phyloP scores from a whole-genome alignment of 2,113 vertebrate genomes.

The Tragulus kanchil region DNA sequence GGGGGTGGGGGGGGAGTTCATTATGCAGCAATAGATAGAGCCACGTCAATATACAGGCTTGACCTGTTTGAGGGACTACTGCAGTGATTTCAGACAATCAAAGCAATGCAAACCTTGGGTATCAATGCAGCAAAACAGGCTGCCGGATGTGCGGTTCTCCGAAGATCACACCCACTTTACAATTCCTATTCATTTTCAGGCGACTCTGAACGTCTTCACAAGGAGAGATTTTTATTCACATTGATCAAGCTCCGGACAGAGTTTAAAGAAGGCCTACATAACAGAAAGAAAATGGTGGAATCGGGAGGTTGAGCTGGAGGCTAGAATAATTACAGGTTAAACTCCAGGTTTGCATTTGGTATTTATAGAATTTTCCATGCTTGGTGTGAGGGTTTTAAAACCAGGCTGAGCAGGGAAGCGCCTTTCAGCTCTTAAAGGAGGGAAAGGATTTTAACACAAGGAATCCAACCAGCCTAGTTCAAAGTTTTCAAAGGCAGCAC shows the following conservation, averaged over 20 bases:
- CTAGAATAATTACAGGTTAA: slow-evolving; percentile 81
- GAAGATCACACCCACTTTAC: slow-evolving; percentile 23
- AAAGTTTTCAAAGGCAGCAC: slow-evolving; percentile 65
- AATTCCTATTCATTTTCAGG: slow-evolving; percentile 43
- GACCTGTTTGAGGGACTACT: not conserved
- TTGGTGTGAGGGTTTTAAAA: slow-evolving; percentile 73
- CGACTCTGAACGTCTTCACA: slow-evolving; percentile 48
- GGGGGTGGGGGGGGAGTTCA: not conserved
- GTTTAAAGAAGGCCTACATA: slow-evolving; percentile 57
- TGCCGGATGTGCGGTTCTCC: not conserved
- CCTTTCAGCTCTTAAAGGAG: slow-evolving; percentile 67
- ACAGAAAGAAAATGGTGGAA: slow-evolving; percentile 58
- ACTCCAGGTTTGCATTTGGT: slow-evolving; percentile 75
- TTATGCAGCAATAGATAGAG: not conserved
- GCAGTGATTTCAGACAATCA: not conserved
- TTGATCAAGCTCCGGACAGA: slow-evolving; percentile 51
- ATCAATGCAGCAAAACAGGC: not conserved
- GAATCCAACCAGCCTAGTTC: slow-evolving; percentile 56
- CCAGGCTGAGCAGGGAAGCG: slow-evolving; percentile 57
- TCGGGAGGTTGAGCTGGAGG: slow-evolving; percentile 59
- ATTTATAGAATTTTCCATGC: slow-evolving; percentile 82
- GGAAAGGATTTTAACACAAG: slow-evolving; percentile 71
- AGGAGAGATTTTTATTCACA: slow-evolving; percentile 41
- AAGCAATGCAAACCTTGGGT: not conserved
- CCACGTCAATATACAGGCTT: not conserved